phyloP scores from a whole-genome alignment of 2,888 invertebrate species.

The Tetragnatha montana region DNA sequence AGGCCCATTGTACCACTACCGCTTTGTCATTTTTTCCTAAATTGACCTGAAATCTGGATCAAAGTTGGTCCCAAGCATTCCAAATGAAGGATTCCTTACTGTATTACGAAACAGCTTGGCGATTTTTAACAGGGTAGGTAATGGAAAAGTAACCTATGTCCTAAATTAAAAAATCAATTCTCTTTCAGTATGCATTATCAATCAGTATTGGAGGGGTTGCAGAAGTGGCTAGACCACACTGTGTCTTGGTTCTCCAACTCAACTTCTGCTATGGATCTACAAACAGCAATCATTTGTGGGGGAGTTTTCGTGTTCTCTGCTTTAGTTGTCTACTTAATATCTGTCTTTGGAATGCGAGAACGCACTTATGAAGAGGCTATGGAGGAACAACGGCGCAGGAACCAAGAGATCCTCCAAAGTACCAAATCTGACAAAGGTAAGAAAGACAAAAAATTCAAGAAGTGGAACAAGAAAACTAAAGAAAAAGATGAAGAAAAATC shows the following conservation, averaged over 20 bases:
- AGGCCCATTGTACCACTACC: too few relatives aligned
- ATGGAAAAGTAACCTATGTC: too few relatives aligned
- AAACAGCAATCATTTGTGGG: slow-evolving; percentile 83
- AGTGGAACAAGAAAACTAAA: slow-evolving; percentile 77
- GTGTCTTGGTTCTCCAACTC: slow-evolving; percentile 59
- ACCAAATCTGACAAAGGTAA: slow-evolving; percentile 76
- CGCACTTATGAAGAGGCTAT: slow-evolving; percentile 91
- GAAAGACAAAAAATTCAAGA: slow-evolving; percentile 80
- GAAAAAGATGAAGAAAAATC: slow-evolving; percentile 74
- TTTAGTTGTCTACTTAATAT: slow-evolving; percentile 83
- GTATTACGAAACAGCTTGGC: too few relatives aligned
- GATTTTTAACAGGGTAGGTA: too few relatives aligned
- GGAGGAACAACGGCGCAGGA: slow-evolving; percentile 79
- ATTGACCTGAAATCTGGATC: too few relatives aligned
- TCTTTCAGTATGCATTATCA: slow-evolving; percentile 50
- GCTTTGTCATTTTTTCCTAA: too few relatives aligned
- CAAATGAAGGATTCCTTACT: too few relatives aligned
- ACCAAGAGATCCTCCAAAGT: slow-evolving; percentile 64
- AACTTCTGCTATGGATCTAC: slow-evolving; percentile 82
- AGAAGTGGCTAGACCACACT: slow-evolving; percentile 37
- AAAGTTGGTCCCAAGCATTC: too few relatives aligned
- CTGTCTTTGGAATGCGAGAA: slow-evolving; percentile 83
- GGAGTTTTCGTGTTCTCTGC: slow-evolving; percentile 83
- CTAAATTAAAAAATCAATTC: not conserved
- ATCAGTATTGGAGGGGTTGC: slow-evolving; percentile 9